Conservation (phyloP, 2,888 invertebrate species). For the Heliconius charithonia region DNA sequence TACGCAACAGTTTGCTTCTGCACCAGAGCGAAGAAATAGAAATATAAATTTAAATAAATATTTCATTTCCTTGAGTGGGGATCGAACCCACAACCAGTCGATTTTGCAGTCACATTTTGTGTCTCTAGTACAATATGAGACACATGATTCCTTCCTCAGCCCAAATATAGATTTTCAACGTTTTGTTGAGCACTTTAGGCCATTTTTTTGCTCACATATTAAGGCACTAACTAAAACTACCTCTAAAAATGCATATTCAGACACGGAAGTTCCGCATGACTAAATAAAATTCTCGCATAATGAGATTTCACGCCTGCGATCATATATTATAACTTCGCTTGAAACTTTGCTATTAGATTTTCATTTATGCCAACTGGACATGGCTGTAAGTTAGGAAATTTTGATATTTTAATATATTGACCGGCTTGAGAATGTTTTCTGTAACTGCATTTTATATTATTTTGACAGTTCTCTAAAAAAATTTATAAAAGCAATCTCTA, state of each 20-base stretch:
- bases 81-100: too few relatives aligned
- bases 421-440: not conserved
- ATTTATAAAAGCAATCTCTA: too few relatives aligned
- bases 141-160: too few relatives aligned
- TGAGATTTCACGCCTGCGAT: constrained; percentile 34
- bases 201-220: not conserved
- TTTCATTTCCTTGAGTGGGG: too few relatives aligned
- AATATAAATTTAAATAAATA: too few relatives aligned
- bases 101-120: too few relatives aligned
- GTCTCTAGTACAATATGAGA: not conserved
- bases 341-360: constrained; percentile 39
- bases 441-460: not conserved
- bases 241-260: constrained; percentile 19
- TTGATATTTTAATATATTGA: constrained; percentile 9
- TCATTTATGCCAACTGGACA: constrained; percentile 27
- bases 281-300: constrained; percentile 33
- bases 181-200: not conserved
- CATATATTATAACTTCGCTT: constrained; percentile 39
- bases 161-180: not conserved
- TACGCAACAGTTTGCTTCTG: too few relatives aligned
- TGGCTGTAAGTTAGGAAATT: not conserved
- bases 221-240: not conserved
- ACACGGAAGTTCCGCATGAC: constrained; percentile 9
- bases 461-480: too few relatives aligned
- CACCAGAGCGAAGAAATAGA: too few relatives aligned